Percentiles rank a stretch among this genome's conserved stretches.
These are phyloP conservation scores for Nematolebias whitei DNA, from an alignment of 2,113 vertebrate genomes.

Conservation along the genomic window DNA sequence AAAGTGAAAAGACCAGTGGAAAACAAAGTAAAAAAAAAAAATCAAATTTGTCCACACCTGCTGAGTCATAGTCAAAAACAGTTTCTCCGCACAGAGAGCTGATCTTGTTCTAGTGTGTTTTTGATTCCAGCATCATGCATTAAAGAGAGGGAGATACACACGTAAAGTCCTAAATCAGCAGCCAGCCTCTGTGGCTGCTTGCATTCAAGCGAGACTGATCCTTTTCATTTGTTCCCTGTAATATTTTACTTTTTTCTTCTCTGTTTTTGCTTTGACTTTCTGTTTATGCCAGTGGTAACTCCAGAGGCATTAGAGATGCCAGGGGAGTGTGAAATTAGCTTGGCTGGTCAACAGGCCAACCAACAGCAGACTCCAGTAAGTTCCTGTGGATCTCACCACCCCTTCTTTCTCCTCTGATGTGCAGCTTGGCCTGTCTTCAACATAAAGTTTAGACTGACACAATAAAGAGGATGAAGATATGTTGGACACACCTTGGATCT, in stretches of 20 bases:
- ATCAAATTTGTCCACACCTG: background rate
- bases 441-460: constrained; percentile 25
- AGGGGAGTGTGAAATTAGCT: constrained; percentile 78
- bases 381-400: constrained; percentile 60
- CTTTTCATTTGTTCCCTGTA: constrained; percentile 52
- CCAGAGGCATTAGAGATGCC: constrained; percentile 68
- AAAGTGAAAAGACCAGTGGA: background rate
- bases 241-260: constrained; percentile 40
- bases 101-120: constrained; percentile 26
- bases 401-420: constrained; percentile 23
- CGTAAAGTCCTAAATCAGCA: constrained; percentile 47
- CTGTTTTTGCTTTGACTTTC: constrained; percentile 70
- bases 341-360: constrained; percentile 61
- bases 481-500: too few relatives aligned
- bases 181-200: constrained; percentile 51
- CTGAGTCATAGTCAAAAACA: constrained; percentile 45
- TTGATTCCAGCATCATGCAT: constrained; percentile 13
- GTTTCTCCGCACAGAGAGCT: constrained; percentile 23
- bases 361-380: constrained; percentile 49
- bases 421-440: constrained; percentile 28
- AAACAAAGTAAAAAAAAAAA: too few relatives aligned
- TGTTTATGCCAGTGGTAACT: constrained; percentile 68
- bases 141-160: constrained; percentile 44
- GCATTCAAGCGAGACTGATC: constrained; percentile 54
- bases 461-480: background rate